These are phyloP conservation scores for Scaptomyza parva DNA, from an alignment of 2,888 invertebrate species.

Conservation along the genomic window DNA sequence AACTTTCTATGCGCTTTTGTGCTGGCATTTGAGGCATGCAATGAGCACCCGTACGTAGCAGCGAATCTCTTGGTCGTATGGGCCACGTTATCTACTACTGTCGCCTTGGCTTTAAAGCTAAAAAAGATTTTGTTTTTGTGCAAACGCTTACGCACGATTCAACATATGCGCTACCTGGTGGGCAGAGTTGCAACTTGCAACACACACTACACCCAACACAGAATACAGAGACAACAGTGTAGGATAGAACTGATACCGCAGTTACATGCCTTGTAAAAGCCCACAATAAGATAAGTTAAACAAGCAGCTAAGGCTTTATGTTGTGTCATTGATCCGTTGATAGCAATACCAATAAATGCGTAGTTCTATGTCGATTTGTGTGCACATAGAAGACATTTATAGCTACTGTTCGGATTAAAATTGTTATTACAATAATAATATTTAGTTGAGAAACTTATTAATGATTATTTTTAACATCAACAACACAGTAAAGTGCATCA, in stretches of 20 bases:
- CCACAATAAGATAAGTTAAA: constrained; percentile 40
- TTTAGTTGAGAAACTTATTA: neutral
- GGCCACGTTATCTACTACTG: constrained; percentile 42
- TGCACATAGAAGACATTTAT: neutral
- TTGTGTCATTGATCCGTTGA: constrained; percentile 17
- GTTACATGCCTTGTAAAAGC: constrained; percentile 48
- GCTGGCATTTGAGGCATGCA: constrained; percentile 68
- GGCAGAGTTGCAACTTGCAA: constrained; percentile 26
- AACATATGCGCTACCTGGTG: constrained; percentile 48
- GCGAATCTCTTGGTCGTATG: neutral
- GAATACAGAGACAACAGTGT: constrained; percentile 15
- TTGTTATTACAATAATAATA: neutral
- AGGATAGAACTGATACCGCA: constrained; percentile 41
- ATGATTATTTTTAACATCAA: neutral
- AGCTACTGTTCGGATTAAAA: neutral
- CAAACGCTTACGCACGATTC: constrained; percentile 40
- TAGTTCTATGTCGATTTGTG: neutral
- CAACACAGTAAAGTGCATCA: constrained; percentile 36
- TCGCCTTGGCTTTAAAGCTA: constrained; percentile 38
- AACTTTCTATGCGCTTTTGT: constrained; percentile 47
- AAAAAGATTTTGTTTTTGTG: constrained; percentile 3
- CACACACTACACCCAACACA: neutral
- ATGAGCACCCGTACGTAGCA: constrained; percentile 19
- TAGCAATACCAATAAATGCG: neutral
- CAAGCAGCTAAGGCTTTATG: constrained; percentile 1